Evolutionary conservation across 2,888 invertebrate genomes (phyloP), one percentile per base, ranked within the genome.

Genomic region (Standfussiana lucernea): DNA sequence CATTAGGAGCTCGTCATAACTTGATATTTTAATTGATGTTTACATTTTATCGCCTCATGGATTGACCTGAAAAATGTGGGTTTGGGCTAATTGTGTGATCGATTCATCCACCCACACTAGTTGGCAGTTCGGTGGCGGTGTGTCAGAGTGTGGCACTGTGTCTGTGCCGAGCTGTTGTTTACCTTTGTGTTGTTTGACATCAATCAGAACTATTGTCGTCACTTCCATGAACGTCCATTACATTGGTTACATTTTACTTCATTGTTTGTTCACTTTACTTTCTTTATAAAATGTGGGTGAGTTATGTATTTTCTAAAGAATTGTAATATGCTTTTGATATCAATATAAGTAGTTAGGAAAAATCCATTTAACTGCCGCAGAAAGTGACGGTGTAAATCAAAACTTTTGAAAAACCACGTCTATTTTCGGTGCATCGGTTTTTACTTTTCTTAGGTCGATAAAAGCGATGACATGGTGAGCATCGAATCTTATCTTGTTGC

Each of bases 101-200:
- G 80, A 84, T 80, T 83, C n/a, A 77, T 77, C 77, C 78, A 68
- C 80, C 84, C 77, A 80, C 82, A 67, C 70, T 50, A 15, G 61
- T 47, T 42, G 66, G 76, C 59, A 73, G 84, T 80, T 79, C 69
- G 68, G 68, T 80, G 84, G 64, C 77, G 45, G 68, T 67, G 77
- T 76, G 65, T 83, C 69, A 75, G 40, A n/a, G 7, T 15, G 64
- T 40, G 64, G 40, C 64, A 40, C 64, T 64, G 40, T 64, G n/a
- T 11, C 83, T 71, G 62, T n/a, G 64, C n/a, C 32, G 69, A 80
- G 75, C 71, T 87, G 84, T 87, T 89, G 86, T 88, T 86, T 88
- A 86, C 86, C 81, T 88, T 88, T 89, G 83, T 92, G 87, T 88
- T 90, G 86, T 92, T 90, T 89, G 88, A 89, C 84, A 89, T 90